Conservation (phyloP, 2,797 vertebrate species). For the Halcyon badia region DNA sequence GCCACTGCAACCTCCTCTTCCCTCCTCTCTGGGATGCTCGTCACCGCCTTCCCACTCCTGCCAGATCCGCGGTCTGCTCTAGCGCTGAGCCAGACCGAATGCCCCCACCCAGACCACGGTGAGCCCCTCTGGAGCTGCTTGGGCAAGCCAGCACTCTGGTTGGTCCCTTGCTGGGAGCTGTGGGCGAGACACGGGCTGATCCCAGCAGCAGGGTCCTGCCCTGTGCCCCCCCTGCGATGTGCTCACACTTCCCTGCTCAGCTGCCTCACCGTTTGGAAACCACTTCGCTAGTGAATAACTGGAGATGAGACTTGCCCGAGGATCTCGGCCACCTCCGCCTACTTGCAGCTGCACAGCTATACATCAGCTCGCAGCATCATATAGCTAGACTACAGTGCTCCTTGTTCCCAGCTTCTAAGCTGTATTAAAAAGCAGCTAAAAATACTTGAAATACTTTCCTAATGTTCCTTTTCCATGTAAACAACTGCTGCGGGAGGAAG, state of each 20-base stretch:
- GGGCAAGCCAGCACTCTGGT: accelerated
- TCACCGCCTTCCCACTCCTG: neutral
- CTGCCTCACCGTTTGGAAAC: neutral
- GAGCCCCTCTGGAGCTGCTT: neutral
- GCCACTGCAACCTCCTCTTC: neutral
- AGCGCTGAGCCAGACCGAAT: neutral
- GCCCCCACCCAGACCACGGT: neutral
- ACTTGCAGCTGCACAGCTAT: slow-evolving; percentile 43
- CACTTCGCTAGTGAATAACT: neutral
- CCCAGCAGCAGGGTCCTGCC: neutral
- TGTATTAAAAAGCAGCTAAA: slow-evolving; percentile 41
- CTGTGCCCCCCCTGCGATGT: neutral
- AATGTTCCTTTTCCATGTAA: slow-evolving; percentile 50
- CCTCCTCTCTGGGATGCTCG: neutral
- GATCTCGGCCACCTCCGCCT: neutral
- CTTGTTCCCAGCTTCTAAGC: slow-evolving; percentile 27
- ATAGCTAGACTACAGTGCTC: slow-evolving; percentile 42
- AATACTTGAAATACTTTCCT: slow-evolving; percentile 61
- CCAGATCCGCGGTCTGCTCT: neutral
- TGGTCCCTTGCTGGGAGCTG: neutral
- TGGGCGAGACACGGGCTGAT: neutral
- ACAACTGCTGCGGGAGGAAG: slow-evolving; percentile 57
- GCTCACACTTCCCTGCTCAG: neutral
- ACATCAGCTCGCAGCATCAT: slow-evolving; percentile 34
- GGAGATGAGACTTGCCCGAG: slow-evolving; percentile 1